phyloP scores from a whole-genome alignment of 2,888 invertebrate genomes.

The Gryllus longicercus region DNA sequence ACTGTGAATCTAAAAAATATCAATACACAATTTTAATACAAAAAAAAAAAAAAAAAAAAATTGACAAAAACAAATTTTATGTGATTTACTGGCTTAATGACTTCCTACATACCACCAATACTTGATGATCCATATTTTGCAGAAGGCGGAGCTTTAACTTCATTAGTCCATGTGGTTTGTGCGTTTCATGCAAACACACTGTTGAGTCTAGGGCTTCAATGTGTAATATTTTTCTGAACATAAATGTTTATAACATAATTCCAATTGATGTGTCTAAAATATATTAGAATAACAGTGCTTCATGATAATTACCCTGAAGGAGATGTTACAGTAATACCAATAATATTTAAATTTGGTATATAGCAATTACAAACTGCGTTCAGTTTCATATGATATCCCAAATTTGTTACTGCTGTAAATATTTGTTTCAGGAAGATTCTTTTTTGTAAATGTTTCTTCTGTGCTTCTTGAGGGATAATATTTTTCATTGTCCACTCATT shows the following conservation, averaged over 20 bases:
- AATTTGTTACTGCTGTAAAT: slow-evolving; percentile 40
- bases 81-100: too few relatives aligned
- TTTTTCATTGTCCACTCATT: background rate
- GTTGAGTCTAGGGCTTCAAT: slow-evolving; percentile 50
- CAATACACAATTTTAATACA: background rate
- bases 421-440: slow-evolving; percentile 44
- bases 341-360: slow-evolving; percentile 29
- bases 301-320: background rate
- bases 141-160: slow-evolving; percentile 49
- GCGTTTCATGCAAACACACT: slow-evolving; percentile 46
- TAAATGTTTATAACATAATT: too few relatives aligned
- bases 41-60: slow-evolving; percentile 3
- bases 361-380: background rate
- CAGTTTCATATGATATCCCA: slow-evolving; percentile 37
- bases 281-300: too few relatives aligned
- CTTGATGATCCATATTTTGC: slow-evolving; percentile 44
- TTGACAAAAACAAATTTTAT: too few relatives aligned
- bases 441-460: slow-evolving; percentile 37
- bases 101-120: slow-evolving; percentile 45
- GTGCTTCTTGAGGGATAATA: background rate
- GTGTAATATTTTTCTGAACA: slow-evolving; percentile 40
- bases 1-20: background rate
- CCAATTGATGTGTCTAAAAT: too few relatives aligned
- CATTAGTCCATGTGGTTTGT: slow-evolving; percentile 47
- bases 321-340: background rate